Base-by-base conservation (phyloP, 92 coral and sea anemone genomes). In the Actinostola sp. region DNA sequence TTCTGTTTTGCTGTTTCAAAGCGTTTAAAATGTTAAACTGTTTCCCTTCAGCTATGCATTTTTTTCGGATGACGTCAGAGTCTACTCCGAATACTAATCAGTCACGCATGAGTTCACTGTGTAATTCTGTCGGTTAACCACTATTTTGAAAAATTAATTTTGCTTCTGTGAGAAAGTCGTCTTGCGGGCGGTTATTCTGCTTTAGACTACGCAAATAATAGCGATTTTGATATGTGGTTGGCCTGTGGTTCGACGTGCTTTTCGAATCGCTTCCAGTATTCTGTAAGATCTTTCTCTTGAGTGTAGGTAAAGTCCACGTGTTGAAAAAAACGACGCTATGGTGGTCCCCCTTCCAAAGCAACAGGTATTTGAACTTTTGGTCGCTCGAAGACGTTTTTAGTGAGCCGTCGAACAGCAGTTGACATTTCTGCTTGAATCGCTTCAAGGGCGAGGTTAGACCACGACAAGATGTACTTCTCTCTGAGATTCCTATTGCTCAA, bases 21-120 rank as follows among this genome's bases (percentile, higher is more conserved):
- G 60, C 60, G 32, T 24, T 53, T 7, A 53, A 21, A 76, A 54
- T 6, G 82, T 78, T 49, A 77, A 31, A 15, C 68, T 66, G 59
- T 75, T 88, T 2, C 86, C n/a, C 93, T 51, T 66, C 71, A 7
- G 86, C 92, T 48, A 79, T 82, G 62, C 85, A 88, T 73, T 78
- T 88, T 61, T 76, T 70, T n/a, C 84, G 43, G 8, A 88, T 81
- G 3, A 42, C 63, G 17, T 80, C 89, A 25, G 63, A 72, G 71
- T 88, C 93, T 14, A 57, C 78, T 25, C 89, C 86, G 67, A 80
- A 79, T 5, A 76, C 89, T 24, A 83, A 61, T 32, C 84, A 35
- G 60, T 79, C 83, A 39, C 87, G 80, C 83, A 75, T 55, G 29
- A 79, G 64, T 84, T 79, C 81, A 36, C 79, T 75, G 24, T 80